Evolutionary conservation across 1,140 invertebrate genomes (phyloP).

Genomic region (Aphelinus certus): DNA sequence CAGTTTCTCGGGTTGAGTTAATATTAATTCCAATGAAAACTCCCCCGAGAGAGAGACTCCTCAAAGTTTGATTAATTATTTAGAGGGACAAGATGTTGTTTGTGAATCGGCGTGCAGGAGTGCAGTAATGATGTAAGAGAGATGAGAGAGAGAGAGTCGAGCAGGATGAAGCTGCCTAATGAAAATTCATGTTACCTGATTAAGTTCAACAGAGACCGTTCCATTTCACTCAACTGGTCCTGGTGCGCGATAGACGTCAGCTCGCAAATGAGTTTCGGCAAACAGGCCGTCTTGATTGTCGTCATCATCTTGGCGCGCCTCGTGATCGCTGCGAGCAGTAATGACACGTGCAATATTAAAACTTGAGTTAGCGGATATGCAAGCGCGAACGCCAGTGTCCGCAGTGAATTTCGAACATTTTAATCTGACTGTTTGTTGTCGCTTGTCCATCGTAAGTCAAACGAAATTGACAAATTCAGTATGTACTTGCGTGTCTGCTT

Average conservation of each 20-base stretch:
- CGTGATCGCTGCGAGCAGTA: conserved; percentile 50
- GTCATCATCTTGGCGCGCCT: conserved; percentile 60
- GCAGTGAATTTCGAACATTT: background rate
- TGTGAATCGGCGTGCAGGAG: no score
- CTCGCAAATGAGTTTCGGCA: conserved; percentile 83
- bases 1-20: no score
- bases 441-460: conserved; percentile 5
- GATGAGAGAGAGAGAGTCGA: no score
- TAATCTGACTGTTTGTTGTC: background rate
- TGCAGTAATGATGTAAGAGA: conserved; percentile 40
- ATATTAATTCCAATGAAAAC: no score
- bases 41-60: no score
- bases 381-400: background rate
- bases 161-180: background rate
- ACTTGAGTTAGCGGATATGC: conserved; percentile 9
- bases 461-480: background rate
- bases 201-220: conserved; percentile 74
- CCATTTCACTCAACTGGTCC: conserved; percentile 76
- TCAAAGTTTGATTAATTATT: no score
- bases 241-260: conserved; percentile 73
- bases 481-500: conserved; percentile 38
- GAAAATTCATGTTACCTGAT: conserved; percentile 70
- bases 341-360: conserved; percentile 39
- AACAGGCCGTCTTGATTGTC: conserved; percentile 70
- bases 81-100: no score